These are phyloP conservation scores for Agonum fuliginosum DNA, from an alignment of 2,888 invertebrate genomes.

Conservation along the genomic window DNA sequence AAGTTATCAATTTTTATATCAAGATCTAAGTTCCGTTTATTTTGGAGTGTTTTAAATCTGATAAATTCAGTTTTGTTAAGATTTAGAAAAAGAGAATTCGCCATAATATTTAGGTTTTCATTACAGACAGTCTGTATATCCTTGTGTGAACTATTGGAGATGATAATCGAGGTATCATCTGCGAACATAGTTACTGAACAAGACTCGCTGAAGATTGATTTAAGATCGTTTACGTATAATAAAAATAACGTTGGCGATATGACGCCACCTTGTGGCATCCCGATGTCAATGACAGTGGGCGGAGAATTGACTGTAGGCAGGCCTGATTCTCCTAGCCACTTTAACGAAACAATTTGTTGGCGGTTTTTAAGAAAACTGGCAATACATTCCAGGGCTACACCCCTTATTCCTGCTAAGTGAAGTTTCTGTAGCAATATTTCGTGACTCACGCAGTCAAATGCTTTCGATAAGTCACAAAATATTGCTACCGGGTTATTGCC, in stretches of 20 bases:
- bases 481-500: too few relatives aligned
- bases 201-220: neutral
- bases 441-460: too few relatives aligned
- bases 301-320: too few relatives aligned
- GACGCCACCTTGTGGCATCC: neutral
- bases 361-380: too few relatives aligned
- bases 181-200: neutral
- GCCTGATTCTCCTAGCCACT: neutral
- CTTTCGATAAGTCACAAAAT: too few relatives aligned
- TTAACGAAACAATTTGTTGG: too few relatives aligned
- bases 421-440: too few relatives aligned
- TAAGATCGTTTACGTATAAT: neutral
- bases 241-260: neutral
- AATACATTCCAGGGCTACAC: too few relatives aligned
- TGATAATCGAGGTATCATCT: neutral
- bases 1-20: neutral
- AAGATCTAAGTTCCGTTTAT: neutral
- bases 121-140: neutral
- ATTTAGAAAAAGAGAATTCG: neutral
- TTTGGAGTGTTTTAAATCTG: neutral
- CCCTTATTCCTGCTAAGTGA: too few relatives aligned
- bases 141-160: neutral
- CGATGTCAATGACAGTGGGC: too few relatives aligned
- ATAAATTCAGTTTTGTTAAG: neutral
- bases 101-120: neutral